A percentile compares a stretch with the other conserved stretches of the same genome.
These are phyloP conservation scores for Wiebesia pumilae DNA, from an alignment of 1,140 invertebrate species.

Conservation along the genomic window DNA sequence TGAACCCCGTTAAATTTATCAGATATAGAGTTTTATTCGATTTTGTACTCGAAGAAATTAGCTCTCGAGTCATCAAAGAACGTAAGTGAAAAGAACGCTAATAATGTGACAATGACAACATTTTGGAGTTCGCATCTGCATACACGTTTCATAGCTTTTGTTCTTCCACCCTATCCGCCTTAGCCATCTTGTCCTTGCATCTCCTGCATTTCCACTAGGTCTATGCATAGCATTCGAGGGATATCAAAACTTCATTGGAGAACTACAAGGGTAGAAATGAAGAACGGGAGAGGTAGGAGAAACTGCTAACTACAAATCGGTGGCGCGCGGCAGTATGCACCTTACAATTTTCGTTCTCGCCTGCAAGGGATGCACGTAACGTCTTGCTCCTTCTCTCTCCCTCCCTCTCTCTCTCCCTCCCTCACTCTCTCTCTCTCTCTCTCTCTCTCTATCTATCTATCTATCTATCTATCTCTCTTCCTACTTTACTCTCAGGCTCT, in stretches of 20 bases:
- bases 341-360: constrained; percentile 55
- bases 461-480: too few species aligned
- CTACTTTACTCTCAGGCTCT: neutral
- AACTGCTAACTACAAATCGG: constrained; percentile 60
- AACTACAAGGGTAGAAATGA: constrained; percentile 36
- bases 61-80: neutral
- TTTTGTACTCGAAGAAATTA: neutral
- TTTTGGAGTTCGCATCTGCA: neutral
- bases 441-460: too few species aligned
- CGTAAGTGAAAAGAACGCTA: neutral
- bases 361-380: neutral
- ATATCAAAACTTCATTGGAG: constrained; percentile 31
- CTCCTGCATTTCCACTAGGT: neutral
- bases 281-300: constrained; percentile 22
- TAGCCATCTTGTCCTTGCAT: neutral
- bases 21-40: too few species aligned
- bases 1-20: too few species aligned
- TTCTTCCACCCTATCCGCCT: neutral
- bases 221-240: neutral
- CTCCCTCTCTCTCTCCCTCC: neutral
- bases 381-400: neutral
- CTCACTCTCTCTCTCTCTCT: neutral
- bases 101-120: neutral
- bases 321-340: constrained; percentile 27
- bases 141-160: neutral